phyloP scores from a whole-genome alignment of 2,797 vertebrate species.

The Artibeus jamaicensis region DNA sequence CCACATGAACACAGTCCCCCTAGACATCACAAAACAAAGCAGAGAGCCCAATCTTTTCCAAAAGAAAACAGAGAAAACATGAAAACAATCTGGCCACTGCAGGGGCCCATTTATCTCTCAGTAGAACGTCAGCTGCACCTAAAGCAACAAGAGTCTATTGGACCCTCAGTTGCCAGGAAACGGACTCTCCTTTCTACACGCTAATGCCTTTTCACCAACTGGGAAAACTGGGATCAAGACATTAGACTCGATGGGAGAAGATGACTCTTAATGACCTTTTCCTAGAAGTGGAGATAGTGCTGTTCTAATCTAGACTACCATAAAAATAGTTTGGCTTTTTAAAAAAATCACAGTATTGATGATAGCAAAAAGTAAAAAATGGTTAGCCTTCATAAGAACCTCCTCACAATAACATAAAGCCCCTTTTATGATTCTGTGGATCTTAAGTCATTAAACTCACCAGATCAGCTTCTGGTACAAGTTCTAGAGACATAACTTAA shows the following conservation, averaged over 20 bases:
- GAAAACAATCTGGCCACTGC: constrained; percentile 69
- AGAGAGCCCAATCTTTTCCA: constrained; percentile 56
- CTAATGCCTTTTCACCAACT: background rate
- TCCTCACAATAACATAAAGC: background rate
- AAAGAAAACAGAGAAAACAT: constrained; percentile 70
- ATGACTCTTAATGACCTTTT: background rate
- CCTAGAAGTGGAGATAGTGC: background rate
- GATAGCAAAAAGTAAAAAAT: background rate
- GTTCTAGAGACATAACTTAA: background rate
- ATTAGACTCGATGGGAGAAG: background rate
- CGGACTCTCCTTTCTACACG: background rate
- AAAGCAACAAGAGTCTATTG: constrained; percentile 68
- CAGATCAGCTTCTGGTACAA: background rate
- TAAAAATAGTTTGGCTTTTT: background rate
- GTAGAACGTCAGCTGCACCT: constrained; percentile 56
- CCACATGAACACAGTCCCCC: constrained; percentile 60
- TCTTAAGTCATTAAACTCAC: background rate
- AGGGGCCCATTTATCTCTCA: constrained; percentile 42
- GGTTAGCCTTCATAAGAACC: background rate
- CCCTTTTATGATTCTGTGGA: background rate
- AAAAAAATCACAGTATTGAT: background rate
- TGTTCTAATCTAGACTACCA: background rate
- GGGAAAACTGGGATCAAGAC: background rate
- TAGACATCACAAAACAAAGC: constrained; percentile 72
- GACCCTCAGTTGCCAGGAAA: constrained; percentile 41